These are phyloP conservation scores for Tachina grossa DNA, from an alignment of 2,888 invertebrate species.

Conservation along the genomic window DNA sequence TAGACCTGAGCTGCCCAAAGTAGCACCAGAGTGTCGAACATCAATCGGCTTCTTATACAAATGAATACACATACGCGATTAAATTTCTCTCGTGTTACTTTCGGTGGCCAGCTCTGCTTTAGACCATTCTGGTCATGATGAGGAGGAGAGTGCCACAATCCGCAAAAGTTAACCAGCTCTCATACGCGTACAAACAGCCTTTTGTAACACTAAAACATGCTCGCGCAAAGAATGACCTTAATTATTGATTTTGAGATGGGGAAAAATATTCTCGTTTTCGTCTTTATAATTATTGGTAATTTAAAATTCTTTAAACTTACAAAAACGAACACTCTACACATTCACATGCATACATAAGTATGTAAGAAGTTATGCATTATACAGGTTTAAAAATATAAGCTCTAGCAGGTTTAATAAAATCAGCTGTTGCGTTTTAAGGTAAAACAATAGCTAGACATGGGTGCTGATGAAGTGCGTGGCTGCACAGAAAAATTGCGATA, in stretches of 20 bases:
- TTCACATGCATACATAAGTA: background rate
- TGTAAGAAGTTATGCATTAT: background rate
- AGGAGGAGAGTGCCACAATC: conserved; percentile 35
- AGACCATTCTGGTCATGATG: conserved; percentile 40
- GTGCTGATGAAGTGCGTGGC: too few relatives aligned
- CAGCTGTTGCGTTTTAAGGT: too few relatives aligned
- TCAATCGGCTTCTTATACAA: too few relatives aligned
- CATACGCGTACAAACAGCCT: background rate
- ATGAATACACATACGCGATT: too few relatives aligned
- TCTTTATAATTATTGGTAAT: conserved; percentile 36
- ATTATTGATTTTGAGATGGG: conserved; percentile 16
- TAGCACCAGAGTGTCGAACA: too few relatives aligned
- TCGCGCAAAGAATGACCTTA: conserved; percentile 14
- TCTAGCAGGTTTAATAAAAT: too few relatives aligned
- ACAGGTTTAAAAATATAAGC: background rate
- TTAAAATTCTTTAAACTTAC: conserved; percentile 8
- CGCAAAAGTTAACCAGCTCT: conserved; percentile 29
- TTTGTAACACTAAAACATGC: background rate
- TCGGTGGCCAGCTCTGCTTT: background rate
- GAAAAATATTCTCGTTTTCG: conserved; percentile 6
- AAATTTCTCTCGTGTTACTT: too few relatives aligned
- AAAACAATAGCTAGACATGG: too few relatives aligned
- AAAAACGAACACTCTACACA: background rate
- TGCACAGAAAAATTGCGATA: too few relatives aligned
- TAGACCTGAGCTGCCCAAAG: background rate